Evolutionary conservation across 2,888 invertebrate species (phyloP).

Genomic region (Philonicus albiceps): DNA sequence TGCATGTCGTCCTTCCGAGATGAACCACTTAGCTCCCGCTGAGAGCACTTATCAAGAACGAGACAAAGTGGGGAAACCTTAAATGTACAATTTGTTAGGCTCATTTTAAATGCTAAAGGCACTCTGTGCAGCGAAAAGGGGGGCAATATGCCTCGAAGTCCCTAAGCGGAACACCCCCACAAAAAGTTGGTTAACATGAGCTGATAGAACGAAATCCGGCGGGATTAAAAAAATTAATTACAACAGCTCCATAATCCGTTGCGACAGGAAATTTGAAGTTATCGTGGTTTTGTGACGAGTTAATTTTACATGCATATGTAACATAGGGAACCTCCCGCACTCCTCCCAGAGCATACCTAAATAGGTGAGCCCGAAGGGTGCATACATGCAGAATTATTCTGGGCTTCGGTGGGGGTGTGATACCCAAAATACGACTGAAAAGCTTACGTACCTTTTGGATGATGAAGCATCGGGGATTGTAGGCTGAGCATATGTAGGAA

Average conservation of each 20-base stretch:
- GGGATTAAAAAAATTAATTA: not conserved
- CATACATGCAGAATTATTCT: not conserved
- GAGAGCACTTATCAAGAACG: not conserved
- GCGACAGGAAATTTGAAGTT: not conserved
- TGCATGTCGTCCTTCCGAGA: conserved; percentile 3
- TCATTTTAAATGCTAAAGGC: not conserved
- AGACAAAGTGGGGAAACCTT: conserved; percentile 22
- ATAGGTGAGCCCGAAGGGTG: not conserved
- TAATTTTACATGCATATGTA: not conserved
- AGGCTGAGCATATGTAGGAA: conserved; percentile 71
- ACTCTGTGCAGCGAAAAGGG: not conserved
- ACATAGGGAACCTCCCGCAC: not conserved
- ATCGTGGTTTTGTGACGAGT: not conserved
- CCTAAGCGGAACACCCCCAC: not conserved
- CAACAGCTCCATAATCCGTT: not conserved
- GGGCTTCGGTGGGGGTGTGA: not conserved
- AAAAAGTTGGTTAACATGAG: not conserved
- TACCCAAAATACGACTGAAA: not conserved
- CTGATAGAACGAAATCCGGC: not conserved
- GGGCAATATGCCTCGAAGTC: not conserved
- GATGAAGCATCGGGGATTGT: conserved; percentile 71
- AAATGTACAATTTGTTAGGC: not conserved
- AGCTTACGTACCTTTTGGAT: conserved; percentile 68
- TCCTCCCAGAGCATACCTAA: not conserved
- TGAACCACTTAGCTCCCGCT: not conserved